Evolutionary conservation across 2,888 invertebrate genomes (phyloP).

Genomic region (Scaptomyza polygonia): DNA sequence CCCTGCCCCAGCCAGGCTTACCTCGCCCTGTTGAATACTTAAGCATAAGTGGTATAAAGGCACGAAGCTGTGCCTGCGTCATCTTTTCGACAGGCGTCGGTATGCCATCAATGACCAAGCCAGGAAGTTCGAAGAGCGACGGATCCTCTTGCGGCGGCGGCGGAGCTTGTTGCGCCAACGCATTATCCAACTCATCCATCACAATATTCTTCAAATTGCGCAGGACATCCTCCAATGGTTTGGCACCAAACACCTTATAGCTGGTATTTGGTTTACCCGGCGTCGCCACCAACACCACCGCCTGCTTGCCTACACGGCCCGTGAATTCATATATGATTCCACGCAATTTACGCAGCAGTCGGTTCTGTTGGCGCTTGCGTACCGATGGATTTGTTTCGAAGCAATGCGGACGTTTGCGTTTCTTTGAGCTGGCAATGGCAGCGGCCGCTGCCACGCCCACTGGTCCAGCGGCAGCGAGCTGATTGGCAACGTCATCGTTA

Average conservation of each 20-base stretch:
- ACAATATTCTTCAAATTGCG: conserved; percentile 95
- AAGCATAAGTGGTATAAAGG: conserved; percentile 98
- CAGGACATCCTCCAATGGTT: conserved; percentile 97
- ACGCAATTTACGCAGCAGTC: conserved; percentile 93
- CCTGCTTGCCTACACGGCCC: conserved; percentile 98
- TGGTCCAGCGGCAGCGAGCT: conserved; percentile 97
- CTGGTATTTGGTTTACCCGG: conserved; percentile 98
- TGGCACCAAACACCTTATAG: conserved; percentile 98
- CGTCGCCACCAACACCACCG: conserved; percentile 97
- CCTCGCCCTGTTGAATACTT: conserved; percentile 98
- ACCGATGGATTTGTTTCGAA: conserved; percentile 99
- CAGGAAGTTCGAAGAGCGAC: conserved; percentile 96
- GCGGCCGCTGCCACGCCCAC: conserved; percentile 98
- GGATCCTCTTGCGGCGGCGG: conserved; percentile 93
- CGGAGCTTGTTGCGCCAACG: conserved; percentile 96
- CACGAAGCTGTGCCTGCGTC: conserved; percentile 98
- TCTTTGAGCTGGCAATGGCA: conserved; percentile 97
- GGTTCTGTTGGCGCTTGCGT: conserved; percentile 96
- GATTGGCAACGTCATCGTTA: conserved; percentile 96
- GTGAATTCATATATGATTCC: conserved; percentile 99
- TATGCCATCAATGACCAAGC: conserved; percentile 98
- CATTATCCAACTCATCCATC: conserved; percentile 97
- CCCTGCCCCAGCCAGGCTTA: conserved; percentile 99
- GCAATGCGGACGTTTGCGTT: conserved; percentile 96
- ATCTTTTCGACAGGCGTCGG: conserved; percentile 99